Evolutionary conservation across 2,113 vertebrate species (phyloP), one percentile per base, ranked within the genome.

Genomic region (Redunca redunca): DNA sequence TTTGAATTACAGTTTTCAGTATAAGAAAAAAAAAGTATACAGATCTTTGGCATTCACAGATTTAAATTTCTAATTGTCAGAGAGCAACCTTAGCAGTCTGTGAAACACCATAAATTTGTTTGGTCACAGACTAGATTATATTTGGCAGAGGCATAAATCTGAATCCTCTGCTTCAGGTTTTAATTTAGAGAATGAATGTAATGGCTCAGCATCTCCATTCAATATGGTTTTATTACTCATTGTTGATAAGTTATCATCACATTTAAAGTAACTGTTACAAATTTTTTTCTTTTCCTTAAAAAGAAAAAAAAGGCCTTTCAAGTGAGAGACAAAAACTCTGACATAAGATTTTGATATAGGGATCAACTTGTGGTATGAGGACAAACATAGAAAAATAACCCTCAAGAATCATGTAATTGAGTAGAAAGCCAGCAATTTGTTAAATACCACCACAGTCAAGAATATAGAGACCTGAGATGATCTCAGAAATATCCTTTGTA

Each of bases 301-400:
- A 23, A 71, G n/a, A 88, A 97, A 96, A 71, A 67, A 67, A 62
- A 71, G 15, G 36, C 6, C 13, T 92, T 94, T 94, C 83, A 93
- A 91, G 3, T 78, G 19, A 94, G 33, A 92, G 36, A 89, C n/a
- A 90, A 94, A 84, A 93, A 95, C 8, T 91, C 87, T 25, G 58
- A 12, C 62, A 3, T 58, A 74, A 97, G 52, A 88, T 53, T 97
- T 25, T 96, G 33, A 60, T 28, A 90, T 1, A 4, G 16, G 50
- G 2, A 93, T 85, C 52, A 97, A 97, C 10, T 62, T 97, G 23
- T 85, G 19, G 53, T 82, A 84, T 64, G 12, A 96, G 26, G 7
- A 93, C 52, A 96, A 97, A 94, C n/a, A 96, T 0, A 94, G 87
- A 55, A 93, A 94, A 98, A 3, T 90, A 91, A 91, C 25, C 78